phyloP scores from a whole-genome alignment of 2,888 invertebrate genomes.

The Ectemnius continuus region DNA sequence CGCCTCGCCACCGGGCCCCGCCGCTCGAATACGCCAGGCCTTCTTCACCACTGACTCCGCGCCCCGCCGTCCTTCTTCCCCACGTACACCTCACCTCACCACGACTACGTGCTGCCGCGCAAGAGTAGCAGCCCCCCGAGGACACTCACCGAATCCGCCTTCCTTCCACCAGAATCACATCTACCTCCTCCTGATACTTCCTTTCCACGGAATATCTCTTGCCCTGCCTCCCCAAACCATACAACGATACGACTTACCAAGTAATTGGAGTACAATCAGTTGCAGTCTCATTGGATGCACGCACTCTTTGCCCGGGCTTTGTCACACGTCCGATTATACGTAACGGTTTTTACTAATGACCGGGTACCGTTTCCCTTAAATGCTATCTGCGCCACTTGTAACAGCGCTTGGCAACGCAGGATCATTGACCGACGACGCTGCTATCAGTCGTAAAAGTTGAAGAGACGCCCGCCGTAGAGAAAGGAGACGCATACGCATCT shows the following conservation, averaged over 20 bases:
- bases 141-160: conserved; percentile 25
- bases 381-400: conserved; percentile 1
- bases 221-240: conserved; percentile 3
- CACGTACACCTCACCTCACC: conserved; percentile 12
- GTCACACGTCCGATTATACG: background rate
- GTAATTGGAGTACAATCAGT: background rate
- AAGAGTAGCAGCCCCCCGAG: conserved; percentile 36
- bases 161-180: conserved; percentile 16
- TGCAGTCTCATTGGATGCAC: background rate
- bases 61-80: conserved; percentile 10
- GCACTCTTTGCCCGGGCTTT: background rate
- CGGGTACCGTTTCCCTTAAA: background rate
- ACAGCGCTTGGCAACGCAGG: conserved; percentile 1
- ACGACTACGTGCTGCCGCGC: conserved; percentile 34
- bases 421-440: background rate
- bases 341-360: conserved; percentile 17
- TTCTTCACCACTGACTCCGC: conserved; percentile 7
- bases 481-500: background rate
- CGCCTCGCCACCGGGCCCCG: conserved; percentile 56
- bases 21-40: conserved; percentile 33
- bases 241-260: background rate
- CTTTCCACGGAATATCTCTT: conserved; percentile 3
- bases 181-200: conserved; percentile 6
- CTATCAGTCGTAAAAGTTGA: background rate
- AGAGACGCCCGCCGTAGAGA: background rate